These are phyloP conservation scores for Gavialis gangeticus DNA, from an alignment of 2,113 vertebrate genomes.

Conservation along the genomic window DNA sequence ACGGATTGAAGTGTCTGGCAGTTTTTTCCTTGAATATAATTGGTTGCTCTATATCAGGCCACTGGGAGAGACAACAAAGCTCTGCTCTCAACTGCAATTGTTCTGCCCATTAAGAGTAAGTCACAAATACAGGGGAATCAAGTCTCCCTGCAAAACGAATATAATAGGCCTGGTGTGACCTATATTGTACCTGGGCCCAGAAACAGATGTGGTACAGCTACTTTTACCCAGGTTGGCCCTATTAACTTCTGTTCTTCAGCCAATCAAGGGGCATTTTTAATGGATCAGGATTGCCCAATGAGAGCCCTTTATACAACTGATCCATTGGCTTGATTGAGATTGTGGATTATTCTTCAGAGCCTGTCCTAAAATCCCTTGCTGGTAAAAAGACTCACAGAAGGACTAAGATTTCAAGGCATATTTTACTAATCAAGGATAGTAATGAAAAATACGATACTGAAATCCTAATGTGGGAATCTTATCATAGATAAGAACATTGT, in stretches of 20 bases:
- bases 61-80: too few relatives aligned
- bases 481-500: too few relatives aligned
- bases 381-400: background rate
- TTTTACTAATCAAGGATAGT: too few relatives aligned
- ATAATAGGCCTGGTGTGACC: background rate
- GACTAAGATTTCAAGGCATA: rapidly evolving
- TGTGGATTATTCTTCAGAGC: rapidly evolving
- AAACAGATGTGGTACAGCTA: too few relatives aligned
- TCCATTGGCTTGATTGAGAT: background rate
- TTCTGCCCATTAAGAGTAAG: too few relatives aligned
- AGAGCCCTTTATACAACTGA: background rate
- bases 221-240: background rate
- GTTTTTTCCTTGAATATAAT: too few relatives aligned
- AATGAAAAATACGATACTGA: too few relatives aligned
- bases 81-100: too few relatives aligned
- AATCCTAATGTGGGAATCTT: too few relatives aligned
- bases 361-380: rapidly evolving
- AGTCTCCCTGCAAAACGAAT: background rate
- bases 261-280: background rate
- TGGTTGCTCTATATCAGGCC: too few relatives aligned
- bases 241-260: background rate
- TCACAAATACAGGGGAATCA: too few relatives aligned
- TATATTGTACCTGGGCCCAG: background rate
- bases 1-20: too few relatives aligned
- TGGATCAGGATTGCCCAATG: background rate